Base-by-base conservation (phyloP, 2,797 vertebrate species). In the Pempheris klunzingeri region DNA sequence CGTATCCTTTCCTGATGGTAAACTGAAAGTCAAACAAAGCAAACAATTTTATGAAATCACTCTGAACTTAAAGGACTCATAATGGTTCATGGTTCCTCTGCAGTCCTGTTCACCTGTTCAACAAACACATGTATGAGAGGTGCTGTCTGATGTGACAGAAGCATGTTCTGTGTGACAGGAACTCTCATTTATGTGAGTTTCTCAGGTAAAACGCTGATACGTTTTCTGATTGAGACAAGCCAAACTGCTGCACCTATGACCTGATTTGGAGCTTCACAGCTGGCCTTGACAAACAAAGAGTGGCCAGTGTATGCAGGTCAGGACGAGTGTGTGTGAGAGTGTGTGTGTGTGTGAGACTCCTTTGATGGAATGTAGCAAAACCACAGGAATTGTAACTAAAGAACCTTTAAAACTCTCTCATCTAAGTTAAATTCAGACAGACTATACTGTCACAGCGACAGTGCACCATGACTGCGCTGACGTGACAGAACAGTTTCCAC, bases 261-360 rank as follows among this genome's bases (percentile, higher is more conserved):
- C 12, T 46, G 70, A 41, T 63, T 34, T 57, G 62, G 74, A 78
- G 69, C 63, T 78, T 79, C 77, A 22, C 65, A 71, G 60, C 59
- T 20, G 74, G 77, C 71, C 57, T 22, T n/a, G 15, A 55, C 30
- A 71, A 77, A 82, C 76, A 84, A 71, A 82, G 66, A 77, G 52
- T 22, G 43, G 66, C 59, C 36, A 49, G 53, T 55, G n/a, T 63
- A 83, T 83, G 50, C 86, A 81, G 84, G 84, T 84, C 83, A 80
- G 74, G 43, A 41, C 2, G 0, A 20, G 55, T 22, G 41, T 63
- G 57, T 68, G 46, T 64, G 22, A 53, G n/a, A 38, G 43, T 58
- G 54, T 60, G 47, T 47, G 32, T 55, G 41, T 41, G 62, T 41
- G 24, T 38, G 55, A 54, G 11, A 41, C 34, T 50, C 14, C 30